Conservation (phyloP, 1,140 invertebrate species). For the Drosophila arawakana region DNA sequence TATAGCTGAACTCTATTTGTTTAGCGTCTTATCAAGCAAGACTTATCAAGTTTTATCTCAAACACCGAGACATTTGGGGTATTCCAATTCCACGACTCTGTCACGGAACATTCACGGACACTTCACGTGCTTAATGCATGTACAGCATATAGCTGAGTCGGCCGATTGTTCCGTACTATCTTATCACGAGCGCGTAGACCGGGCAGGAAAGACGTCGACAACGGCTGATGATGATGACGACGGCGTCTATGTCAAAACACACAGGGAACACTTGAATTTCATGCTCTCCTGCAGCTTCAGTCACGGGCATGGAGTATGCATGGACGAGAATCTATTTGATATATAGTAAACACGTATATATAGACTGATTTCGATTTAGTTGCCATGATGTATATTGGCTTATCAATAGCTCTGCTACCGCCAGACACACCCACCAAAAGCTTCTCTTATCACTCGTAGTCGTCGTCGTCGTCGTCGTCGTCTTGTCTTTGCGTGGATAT, state of each 20-base stretch:
- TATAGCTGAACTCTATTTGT: not conserved
- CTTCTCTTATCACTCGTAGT: slow-evolving; percentile 30
- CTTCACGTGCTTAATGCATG: slow-evolving; percentile 69
- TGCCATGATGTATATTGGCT: slow-evolving; percentile 8
- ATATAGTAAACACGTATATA: slow-evolving; percentile 7
- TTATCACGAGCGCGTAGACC: slow-evolving; percentile 27
- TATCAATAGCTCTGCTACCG: slow-evolving; percentile 13
- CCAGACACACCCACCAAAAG: slow-evolving; percentile 48
- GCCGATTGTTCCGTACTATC: slow-evolving; percentile 36
- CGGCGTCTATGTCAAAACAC: not conserved
- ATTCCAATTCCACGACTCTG: slow-evolving; percentile 37
- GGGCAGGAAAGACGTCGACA: slow-evolving; percentile 13
- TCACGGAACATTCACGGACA: slow-evolving; percentile 58
- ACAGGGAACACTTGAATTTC: slow-evolving; percentile 24
- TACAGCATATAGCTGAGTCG: slow-evolving; percentile 53
- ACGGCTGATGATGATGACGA: not conserved
- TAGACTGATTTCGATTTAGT: slow-evolving; percentile 1
- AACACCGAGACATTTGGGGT: slow-evolving; percentile 12
- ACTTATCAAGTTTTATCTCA: slow-evolving; percentile 25
- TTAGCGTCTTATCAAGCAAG: not conserved
- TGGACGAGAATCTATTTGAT: not conserved
- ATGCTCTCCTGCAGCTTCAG: slow-evolving; percentile 31
- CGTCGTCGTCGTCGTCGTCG: slow-evolving; percentile 8
- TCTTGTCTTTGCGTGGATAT: slow-evolving; percentile 32
- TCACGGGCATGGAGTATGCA: slow-evolving; percentile 37